These are phyloP conservation scores for Acleris sparsana DNA, from an alignment of 2,888 invertebrate species.

Conservation along the genomic window DNA sequence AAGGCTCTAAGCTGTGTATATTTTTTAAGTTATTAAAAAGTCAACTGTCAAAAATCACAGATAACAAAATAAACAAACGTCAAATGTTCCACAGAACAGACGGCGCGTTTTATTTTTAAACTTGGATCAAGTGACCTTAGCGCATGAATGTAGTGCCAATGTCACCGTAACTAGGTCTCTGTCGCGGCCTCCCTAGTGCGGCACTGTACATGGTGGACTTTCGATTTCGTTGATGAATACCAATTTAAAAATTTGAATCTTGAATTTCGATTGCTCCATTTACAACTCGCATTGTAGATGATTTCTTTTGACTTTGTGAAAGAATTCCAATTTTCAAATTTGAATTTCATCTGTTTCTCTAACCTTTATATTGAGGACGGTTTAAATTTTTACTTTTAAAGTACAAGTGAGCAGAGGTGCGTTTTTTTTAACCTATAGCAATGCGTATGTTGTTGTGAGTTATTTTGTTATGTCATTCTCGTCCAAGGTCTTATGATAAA, in stretches of 20 bases:
- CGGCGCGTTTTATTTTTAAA: constrained; percentile 73
- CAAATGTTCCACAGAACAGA: constrained; percentile 43
- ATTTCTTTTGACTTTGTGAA: background rate
- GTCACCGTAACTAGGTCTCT: constrained; percentile 80
- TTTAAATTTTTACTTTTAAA: too few species aligned
- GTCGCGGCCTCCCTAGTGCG: constrained; percentile 69
- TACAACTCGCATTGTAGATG: too few species aligned
- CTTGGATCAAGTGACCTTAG: constrained; percentile 74
- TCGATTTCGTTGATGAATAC: constrained; percentile 25
- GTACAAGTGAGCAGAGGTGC: too few species aligned
- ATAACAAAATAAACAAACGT: constrained; percentile 60
- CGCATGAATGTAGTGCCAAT: constrained; percentile 83
- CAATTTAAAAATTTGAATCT: constrained; percentile 2
- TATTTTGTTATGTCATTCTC: too few species aligned
- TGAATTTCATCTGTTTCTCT: background rate
- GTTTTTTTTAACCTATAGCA: too few species aligned
- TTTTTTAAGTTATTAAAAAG: background rate
- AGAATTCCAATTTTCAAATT: background rate
- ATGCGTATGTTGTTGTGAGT: too few species aligned
- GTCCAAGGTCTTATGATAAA: too few species aligned
- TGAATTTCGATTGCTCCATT: background rate
- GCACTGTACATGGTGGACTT: constrained; percentile 32
- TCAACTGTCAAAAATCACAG: constrained; percentile 37
- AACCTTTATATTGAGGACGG: too few species aligned
- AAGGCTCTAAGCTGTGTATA: too few species aligned